phyloP scores from a whole-genome alignment of 2,888 invertebrate species.

The Archaeoteleia sp. region DNA sequence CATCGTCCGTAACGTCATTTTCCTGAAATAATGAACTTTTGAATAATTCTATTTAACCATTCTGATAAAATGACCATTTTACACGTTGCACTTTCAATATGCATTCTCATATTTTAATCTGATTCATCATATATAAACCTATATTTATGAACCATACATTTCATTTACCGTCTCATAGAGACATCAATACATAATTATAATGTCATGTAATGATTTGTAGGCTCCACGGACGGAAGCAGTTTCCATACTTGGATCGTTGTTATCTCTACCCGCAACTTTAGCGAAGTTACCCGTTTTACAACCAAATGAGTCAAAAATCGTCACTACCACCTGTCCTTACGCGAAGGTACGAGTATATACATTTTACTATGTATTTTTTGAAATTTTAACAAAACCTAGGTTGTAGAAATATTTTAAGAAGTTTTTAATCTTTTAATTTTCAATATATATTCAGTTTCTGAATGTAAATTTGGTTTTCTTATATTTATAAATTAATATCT shows the following conservation, averaged over 20 bases:
- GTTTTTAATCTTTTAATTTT: not conserved
- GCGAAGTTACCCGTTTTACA: constrained; percentile 82
- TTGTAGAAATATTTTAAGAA: constrained; percentile 8
- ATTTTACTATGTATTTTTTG: constrained; percentile 18
- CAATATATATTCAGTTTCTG: not conserved
- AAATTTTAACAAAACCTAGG: constrained; percentile 3
- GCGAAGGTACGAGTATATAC: constrained; percentile 79
- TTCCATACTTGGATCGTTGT: constrained; percentile 89
- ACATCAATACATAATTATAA: too few species aligned
- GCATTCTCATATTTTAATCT: too few species aligned
- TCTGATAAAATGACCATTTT: too few species aligned
- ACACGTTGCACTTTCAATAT: too few species aligned
- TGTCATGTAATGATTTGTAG: constrained; percentile 69
- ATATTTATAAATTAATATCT: too few species aligned
- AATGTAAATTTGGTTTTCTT: constrained; percentile 51
- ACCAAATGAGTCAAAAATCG: constrained; percentile 79
- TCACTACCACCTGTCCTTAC: constrained; percentile 81
- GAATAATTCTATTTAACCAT: too few species aligned
- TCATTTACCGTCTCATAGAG: too few species aligned
- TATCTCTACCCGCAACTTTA: constrained; percentile 86
- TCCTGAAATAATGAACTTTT: too few species aligned
- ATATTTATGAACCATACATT: too few species aligned
- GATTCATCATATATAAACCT: too few species aligned
- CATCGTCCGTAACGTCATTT: too few species aligned
- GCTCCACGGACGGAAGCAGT: constrained; percentile 94